Evolutionary conservation across 1,140 invertebrate species (phyloP), one percentile per base, ranked within the genome.

Genomic region (Sycobia sp.): DNA sequence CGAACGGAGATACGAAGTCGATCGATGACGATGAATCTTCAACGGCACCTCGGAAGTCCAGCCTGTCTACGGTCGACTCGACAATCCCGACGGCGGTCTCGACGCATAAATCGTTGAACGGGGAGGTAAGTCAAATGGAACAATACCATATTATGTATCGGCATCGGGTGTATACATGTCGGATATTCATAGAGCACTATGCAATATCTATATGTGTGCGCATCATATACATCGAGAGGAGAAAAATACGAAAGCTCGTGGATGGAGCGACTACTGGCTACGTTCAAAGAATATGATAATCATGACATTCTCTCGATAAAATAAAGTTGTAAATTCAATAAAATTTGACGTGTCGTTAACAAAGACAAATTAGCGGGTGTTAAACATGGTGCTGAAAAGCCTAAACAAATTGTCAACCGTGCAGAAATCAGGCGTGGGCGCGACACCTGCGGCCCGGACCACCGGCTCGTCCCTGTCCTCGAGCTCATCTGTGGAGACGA

Each of bases 381-480:
- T 18, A n/a, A 54, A 58, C 10, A 65, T 65, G 55, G 55, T 59
- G 20, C 7, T 64, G 7, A 51, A 38, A 23, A 54, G 13, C 13
- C 9, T 50, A 23, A 66, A 49, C 18, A 56, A 44, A 39, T 10
- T 27, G 4, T 13, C 29, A 3, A 59, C 43, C 22, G 44, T 63
- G 34, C 55, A 70, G 69, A 76, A 71, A 29, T 54, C 62, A 25
- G 65, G 63, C 34, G 46, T 46, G 51, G 41, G 58, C 54, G 25
- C 68, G 16, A 46, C 69, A 10, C 34, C 51, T 14, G 49, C 69
- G 5, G 32, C 44, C 11, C 67, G 73, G 23, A 62, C 73, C 3
- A 47, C 57, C 7, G 69, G 70, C 11, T 69, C 69, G 5, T n/a
- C n/a, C n/a, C 14, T 71, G 4, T 69, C 73, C 9, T 67, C 69